Evolutionary conservation across 2,888 invertebrate genomes (phyloP).

Genomic region (Pheosia gnoma): DNA sequence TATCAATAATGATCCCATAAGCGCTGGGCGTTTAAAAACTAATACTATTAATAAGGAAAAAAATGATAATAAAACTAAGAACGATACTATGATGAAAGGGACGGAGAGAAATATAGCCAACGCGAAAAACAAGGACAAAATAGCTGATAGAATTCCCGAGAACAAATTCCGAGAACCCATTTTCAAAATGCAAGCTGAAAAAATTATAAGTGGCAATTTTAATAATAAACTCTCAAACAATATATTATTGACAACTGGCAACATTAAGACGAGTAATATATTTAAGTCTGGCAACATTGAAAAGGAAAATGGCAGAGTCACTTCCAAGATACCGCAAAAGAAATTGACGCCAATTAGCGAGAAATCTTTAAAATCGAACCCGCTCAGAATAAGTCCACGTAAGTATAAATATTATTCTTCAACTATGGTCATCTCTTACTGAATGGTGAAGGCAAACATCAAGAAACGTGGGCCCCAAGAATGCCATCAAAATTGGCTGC

Average conservation of each 20-base stretch:
- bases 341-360: slow-evolving; percentile 33
- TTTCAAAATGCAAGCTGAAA: neutral
- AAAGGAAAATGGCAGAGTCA: slow-evolving; percentile 34
- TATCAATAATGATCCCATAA: neutral
- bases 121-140: slow-evolving; percentile 9
- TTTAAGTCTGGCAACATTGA: slow-evolving; percentile 21
- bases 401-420: slow-evolving; percentile 36
- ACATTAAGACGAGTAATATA: slow-evolving; percentile 9
- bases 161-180: neutral
- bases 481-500: too few species aligned
- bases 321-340: slow-evolving; percentile 57
- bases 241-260: slow-evolving; percentile 15
- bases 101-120: slow-evolving; percentile 7
- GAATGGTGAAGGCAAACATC: too few species aligned
- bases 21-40: neutral
- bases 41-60: slow-evolving; percentile 1
- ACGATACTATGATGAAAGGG: neutral
- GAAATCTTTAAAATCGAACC: slow-evolving; percentile 40
- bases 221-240: slow-evolving; percentile 12
- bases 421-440: neutral
- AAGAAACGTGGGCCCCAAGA: too few species aligned
- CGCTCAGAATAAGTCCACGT: slow-evolving; percentile 60
- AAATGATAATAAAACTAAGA: neutral
- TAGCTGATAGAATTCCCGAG: neutral
- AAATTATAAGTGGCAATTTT: neutral